Evolutionary conservation across 1,140 invertebrate genomes (phyloP), one percentile per base, ranked within the genome.

Genomic region (Cherax quadricarinatus): DNA sequence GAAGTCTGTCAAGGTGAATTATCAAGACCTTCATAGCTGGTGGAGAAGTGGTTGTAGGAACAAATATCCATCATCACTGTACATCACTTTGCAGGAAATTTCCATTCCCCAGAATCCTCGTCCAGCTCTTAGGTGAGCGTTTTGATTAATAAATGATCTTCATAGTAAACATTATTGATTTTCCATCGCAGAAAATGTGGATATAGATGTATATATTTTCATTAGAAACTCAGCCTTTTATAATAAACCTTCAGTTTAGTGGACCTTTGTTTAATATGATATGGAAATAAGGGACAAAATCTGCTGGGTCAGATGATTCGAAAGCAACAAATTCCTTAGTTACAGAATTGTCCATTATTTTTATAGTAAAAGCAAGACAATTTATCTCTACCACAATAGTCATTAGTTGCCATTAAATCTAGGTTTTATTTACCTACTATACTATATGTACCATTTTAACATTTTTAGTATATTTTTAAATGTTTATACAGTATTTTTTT

Each of bases 21-120:
- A 88, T 48, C 73, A 24, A 30, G 91, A 92, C 4, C 73, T 92
- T 30, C 60, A 92, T 62, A 92, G 91, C 73, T 92, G 91, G 91
- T 92, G 91, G 91, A 92, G 84, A 30, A 92, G 91, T 83, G 91
- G 91, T 10, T 88, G 81, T 51, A 66, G 91, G 49, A 87, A 48
- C 86, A 92, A 92, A 62, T 92, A 92, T 66, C 91, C 91, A 0
- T 87, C 91, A 62, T 84, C 91, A 10, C 79, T 92, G 0, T 84
- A 88, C 12, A 86, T 92, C 66, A 83, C 91, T 7, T 66, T 92
- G 51, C 78, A 83, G 78, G 91, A 88, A 48, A 53, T 92, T 24
- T 66, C 62, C 79, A 87, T 92, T 21, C 91, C 91, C 10, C 80
- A 66, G 18, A 73, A 84, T 78, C 91, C 91, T 24, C 18, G 24